These are phyloP conservation scores for Ellobius talpinus DNA, from an alignment of 2,113 vertebrate species.

Conservation along the genomic window DNA sequence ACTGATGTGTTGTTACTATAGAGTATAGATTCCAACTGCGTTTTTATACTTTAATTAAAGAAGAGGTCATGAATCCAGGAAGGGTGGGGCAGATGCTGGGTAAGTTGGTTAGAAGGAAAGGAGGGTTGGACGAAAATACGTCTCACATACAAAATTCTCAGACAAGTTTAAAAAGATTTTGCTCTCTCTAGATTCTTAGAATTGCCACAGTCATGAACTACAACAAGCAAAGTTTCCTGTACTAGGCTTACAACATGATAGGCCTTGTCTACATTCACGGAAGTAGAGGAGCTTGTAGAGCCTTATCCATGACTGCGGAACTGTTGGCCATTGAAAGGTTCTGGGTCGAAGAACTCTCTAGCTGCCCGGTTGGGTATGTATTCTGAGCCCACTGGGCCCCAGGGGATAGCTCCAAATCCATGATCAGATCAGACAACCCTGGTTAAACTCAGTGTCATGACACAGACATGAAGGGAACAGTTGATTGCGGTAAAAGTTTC, in stretches of 20 bases:
- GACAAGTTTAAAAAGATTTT: not conserved
- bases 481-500: not conserved
- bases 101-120: not conserved
- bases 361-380: not conserved
- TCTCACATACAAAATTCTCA: not conserved
- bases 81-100: not conserved
- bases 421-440: not conserved
- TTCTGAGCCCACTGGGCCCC: not conserved
- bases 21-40: not conserved
- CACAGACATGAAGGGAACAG: not conserved
- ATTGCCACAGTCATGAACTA: not conserved
- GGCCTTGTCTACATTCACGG: not conserved
- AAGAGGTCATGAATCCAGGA: not conserved
- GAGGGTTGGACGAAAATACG: not conserved
- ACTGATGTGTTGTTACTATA: not conserved
- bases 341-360: not conserved
- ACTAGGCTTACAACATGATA: not conserved
- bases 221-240: not conserved
- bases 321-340: not conserved
- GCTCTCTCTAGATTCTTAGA: not conserved
- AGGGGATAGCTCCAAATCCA: not conserved
- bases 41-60: not conserved
- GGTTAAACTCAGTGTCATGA: not conserved
- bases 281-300: not conserved
- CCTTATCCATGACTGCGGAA: not conserved